Conservation (phyloP, 1,140 invertebrate genomes). For the Bombus ignitus region DNA sequence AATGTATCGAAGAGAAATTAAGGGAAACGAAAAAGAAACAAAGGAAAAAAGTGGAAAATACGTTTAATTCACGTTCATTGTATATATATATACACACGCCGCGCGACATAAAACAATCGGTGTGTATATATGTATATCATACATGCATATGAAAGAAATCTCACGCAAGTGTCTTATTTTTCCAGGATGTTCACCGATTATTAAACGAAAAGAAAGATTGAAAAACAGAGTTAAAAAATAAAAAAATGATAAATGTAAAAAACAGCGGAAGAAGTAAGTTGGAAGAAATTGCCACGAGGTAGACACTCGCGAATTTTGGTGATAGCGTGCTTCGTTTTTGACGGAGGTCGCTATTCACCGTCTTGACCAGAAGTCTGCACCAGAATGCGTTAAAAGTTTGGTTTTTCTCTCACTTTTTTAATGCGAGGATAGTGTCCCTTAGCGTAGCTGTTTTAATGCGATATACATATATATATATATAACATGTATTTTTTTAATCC, state of each 20-base stretch:
- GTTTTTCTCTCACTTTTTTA: neutral
- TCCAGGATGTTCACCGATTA: conserved; percentile 72
- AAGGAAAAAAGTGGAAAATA: conserved; percentile 51
- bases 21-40: neutral
- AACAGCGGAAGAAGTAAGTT: conserved; percentile 54
- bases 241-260: conserved; percentile 10
- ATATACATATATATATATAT: neutral
- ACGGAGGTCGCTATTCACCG: neutral
- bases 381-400: conserved; percentile 24
- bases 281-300: conserved; percentile 68
- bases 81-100: conserved; percentile 53
- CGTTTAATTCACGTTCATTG: conserved; percentile 65
- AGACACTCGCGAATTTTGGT: neutral
- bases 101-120: conserved; percentile 24
- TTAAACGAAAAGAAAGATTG: conserved; percentile 40
- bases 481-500: neutral
- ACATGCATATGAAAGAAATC: conserved; percentile 74
- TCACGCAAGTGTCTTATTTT: conserved; percentile 77
- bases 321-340: neutral
- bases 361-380: conserved; percentile 1
- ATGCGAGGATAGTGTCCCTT: conserved; percentile 4
- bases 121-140: conserved; percentile 60
- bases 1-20: neutral
- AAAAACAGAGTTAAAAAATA: conserved; percentile 16
- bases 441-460: conserved; percentile 19